A percentile compares a stretch with the other conserved stretches of the same genome.
Evolutionary conservation across 2,888 invertebrate species (phyloP).

Genomic region (Metopia argyrocephala): DNA sequence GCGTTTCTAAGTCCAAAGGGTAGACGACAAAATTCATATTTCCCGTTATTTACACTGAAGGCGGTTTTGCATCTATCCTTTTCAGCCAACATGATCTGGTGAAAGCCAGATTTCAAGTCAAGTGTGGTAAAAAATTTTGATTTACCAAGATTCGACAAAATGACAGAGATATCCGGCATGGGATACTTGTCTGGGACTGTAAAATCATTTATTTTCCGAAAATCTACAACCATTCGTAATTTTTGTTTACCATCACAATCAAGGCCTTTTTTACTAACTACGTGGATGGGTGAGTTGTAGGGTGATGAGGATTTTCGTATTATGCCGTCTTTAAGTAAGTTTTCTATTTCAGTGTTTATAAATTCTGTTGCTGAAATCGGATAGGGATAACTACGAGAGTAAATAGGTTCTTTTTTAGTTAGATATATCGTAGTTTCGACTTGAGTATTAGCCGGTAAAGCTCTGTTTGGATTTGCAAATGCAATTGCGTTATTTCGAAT

Average conservation of each 20-base stretch:
- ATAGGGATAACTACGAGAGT: constrained; percentile 27
- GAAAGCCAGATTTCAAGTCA: constrained; percentile 41
- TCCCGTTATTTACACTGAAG: constrained; percentile 69
- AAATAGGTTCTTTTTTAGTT: constrained; percentile 15
- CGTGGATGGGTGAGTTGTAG: background rate
- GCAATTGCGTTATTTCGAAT: constrained; percentile 12
- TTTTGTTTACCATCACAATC: background rate
- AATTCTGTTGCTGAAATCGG: constrained; percentile 36
- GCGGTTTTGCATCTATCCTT: constrained; percentile 35
- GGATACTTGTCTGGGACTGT: constrained; percentile 17
- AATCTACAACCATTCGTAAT: constrained; percentile 18
- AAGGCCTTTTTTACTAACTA: too few relatives aligned
- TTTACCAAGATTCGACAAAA: constrained; percentile 33
- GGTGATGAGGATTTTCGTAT: constrained; percentile 27
- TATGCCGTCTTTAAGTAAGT: constrained; percentile 22
- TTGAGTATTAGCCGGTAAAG: constrained; percentile 11
- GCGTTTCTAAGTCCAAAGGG: constrained; percentile 76
- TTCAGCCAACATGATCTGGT: constrained; percentile 33
- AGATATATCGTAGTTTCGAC: constrained; percentile 19
- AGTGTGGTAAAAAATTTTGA: constrained; percentile 27
- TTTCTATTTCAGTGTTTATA: constrained; percentile 22
- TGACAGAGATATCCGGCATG: constrained; percentile 14
- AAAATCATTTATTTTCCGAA: constrained; percentile 20
- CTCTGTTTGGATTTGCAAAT: constrained; percentile 25
- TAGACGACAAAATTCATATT: constrained; percentile 73